phyloP scores from a whole-genome alignment of 1,140 invertebrate genomes.

The Cepaea nemoralis region DNA sequence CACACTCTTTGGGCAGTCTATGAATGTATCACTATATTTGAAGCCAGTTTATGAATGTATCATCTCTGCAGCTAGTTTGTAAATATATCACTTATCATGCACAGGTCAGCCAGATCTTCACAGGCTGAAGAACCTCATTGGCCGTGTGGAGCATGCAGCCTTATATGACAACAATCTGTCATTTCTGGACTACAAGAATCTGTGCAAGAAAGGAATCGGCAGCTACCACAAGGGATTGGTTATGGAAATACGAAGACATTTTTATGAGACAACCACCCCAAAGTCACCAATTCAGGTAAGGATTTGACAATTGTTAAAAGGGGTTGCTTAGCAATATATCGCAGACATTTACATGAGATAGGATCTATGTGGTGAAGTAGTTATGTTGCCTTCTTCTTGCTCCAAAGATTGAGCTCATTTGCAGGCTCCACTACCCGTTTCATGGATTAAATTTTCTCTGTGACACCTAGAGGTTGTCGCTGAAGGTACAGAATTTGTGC shows the following conservation, averaged over 20 bases:
- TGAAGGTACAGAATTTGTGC: too few relatives aligned
- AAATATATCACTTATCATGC: too few relatives aligned
- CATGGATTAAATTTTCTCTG: too few relatives aligned
- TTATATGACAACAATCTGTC: slow-evolving; percentile 39
- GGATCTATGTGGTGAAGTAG: not conserved
- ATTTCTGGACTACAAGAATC: slow-evolving; percentile 42
- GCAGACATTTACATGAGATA: too few relatives aligned
- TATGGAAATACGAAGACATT: slow-evolving; percentile 49
- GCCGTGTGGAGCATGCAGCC: slow-evolving; percentile 46
- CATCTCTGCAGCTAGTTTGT: too few relatives aligned
- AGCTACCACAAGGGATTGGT: slow-evolving; percentile 41
- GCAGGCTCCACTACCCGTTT: too few relatives aligned
- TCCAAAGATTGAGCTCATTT: too few relatives aligned
- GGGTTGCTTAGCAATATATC: too few relatives aligned
- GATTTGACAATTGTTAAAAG: not conserved
- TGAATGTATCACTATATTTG: too few relatives aligned
- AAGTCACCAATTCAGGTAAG: slow-evolving; percentile 47
- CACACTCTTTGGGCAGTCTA: too few relatives aligned
- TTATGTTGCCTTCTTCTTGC: not conserved
- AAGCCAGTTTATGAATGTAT: too few relatives aligned
- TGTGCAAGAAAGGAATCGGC: slow-evolving; percentile 42
- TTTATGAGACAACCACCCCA: slow-evolving; percentile 50
- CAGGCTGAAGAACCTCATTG: slow-evolving; percentile 46
- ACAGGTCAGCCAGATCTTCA: slow-evolving; percentile 48
- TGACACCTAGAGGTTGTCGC: too few relatives aligned